phyloP scores from a whole-genome alignment of 2,888 invertebrate species.

The Nemoura dubitans region DNA sequence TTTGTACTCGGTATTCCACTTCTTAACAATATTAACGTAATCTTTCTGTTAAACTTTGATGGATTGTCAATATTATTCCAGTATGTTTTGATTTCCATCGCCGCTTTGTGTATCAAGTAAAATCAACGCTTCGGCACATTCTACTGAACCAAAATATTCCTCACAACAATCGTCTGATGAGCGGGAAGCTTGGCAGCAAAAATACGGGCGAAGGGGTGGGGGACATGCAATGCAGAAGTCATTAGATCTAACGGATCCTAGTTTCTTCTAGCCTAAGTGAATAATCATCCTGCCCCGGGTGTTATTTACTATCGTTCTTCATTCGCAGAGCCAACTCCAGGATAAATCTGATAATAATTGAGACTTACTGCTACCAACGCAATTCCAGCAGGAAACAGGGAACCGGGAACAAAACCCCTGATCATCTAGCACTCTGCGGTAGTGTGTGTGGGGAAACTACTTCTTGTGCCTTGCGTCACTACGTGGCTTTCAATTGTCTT shows the following conservation, averaged over 20 bases:
- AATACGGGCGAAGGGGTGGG: background rate
- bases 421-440: background rate
- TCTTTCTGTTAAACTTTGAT: background rate
- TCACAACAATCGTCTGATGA: background rate
- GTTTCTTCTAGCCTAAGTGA: conserved; percentile 7
- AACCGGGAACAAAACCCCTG: background rate
- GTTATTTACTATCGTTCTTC: conserved; percentile 23
- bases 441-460: too few relatives aligned
- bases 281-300: conserved; percentile 19
- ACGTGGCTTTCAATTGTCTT: too few relatives aligned
- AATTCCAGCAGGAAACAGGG: background rate
- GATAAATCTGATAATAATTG: conserved; percentile 23
- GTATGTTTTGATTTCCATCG: background rate
- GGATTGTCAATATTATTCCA: background rate
- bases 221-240: background rate
- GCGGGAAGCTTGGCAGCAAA: background rate
- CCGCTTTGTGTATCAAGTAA: background rate
- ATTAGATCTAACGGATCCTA: background rate
- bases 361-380: background rate
- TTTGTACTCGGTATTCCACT: background rate
- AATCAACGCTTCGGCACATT: background rate
- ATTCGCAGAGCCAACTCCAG: background rate
- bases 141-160: background rate
- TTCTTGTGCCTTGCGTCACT: too few relatives aligned
- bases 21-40: background rate